Evolutionary conservation across 2,797 vertebrate genomes (phyloP), one percentile per base, ranked within the genome.

Genomic region (Parauchenoglanis ngamensis): DNA sequence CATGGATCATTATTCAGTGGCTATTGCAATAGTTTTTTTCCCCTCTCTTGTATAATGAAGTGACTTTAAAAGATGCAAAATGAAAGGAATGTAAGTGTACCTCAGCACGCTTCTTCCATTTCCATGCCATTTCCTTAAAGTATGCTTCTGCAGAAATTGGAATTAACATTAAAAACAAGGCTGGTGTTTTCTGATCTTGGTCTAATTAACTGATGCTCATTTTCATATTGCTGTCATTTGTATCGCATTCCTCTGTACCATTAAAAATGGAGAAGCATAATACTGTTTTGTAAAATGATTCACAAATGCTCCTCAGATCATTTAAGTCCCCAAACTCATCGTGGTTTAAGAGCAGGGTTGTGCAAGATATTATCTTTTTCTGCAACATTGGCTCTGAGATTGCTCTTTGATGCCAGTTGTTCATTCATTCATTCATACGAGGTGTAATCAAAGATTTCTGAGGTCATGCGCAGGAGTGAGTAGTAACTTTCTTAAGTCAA

Each of bases 101-200:
- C 61, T 79, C 17, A 86, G 44, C 59, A 67, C 76, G 80, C 83
- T 83, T 78, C 52, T 78, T 31, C 28, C 44, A 65, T 89, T 89
- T 87, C 77, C 25, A 78, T 72, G 75, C 46, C 25, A 83, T 70
- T 86, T 31, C 31, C 85, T 79, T 87, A 93, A 90, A 92, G 40
- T 84, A 83, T 84, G 61, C 78, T 84, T 92, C 91, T 92, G 65
- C 15, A 89, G 90, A 90, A 90, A 89, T 67, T 77, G 84, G 59
- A 91, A 92, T 92, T 94, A 94, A 72, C 87, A 93, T 93, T 93
- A 89, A 93, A 31, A 56, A 88, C 90, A 89, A 87, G 84, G 86
- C 84, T n/a, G n/a, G 87, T 86, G 92, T 93, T 91, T 91, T 90
- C 85, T 91, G 75, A 89, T 92, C 88, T 91, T 91, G 88, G 86